These are phyloP conservation scores for Mobula birostris DNA, from an alignment of 2,113 vertebrate species.

Conservation along the genomic window DNA sequence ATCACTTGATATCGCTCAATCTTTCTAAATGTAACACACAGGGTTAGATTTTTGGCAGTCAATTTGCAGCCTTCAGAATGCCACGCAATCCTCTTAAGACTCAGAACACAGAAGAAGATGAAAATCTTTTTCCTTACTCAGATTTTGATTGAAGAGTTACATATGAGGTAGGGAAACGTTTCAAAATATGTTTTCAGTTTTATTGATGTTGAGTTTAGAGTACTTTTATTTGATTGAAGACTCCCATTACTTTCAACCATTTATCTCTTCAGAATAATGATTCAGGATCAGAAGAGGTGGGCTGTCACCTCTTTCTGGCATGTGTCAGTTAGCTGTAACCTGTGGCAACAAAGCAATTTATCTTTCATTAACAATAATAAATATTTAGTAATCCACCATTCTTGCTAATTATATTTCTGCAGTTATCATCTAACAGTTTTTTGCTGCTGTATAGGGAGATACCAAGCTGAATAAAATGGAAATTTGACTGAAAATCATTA, in stretches of 20 bases:
- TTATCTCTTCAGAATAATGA: neutral
- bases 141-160: neutral
- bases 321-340: neutral
- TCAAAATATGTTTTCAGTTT: neutral
- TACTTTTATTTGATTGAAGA: neutral
- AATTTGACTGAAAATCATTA: neutral
- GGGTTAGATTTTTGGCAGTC: neutral
- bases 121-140: neutral
- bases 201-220: neutral
- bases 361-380: conserved; percentile 16
- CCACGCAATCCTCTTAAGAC: neutral
- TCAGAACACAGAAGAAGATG: neutral
- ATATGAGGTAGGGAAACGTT: neutral
- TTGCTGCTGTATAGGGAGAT: neutral
- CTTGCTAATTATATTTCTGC: neutral
- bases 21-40: conserved; percentile 41
- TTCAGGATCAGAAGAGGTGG: neutral
- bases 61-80: neutral
- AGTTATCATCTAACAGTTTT: neutral
- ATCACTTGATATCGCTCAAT: conserved; percentile 49
- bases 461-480: neutral
- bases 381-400: neutral
- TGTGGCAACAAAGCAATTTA: neutral
- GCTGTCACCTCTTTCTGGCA: neutral
- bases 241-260: neutral